Conservation (phyloP, 2,888 invertebrate species). For the Abscondita cerata region DNA sequence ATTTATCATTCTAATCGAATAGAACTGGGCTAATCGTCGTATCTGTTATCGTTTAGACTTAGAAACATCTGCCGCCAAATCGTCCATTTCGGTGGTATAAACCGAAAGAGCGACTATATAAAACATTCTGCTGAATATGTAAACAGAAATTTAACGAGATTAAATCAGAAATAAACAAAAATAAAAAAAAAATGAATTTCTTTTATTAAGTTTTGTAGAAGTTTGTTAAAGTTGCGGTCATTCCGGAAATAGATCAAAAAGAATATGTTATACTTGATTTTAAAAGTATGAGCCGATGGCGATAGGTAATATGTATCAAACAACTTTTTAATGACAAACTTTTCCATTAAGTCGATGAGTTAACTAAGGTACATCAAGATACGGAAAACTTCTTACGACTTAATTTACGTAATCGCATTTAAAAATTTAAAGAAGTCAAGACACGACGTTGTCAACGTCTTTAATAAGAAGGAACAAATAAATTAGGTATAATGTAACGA, state of each 20-base stretch:
- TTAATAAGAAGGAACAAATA: slow-evolving; percentile 12
- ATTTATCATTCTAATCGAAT: slow-evolving; percentile 13
- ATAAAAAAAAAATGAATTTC: background rate
- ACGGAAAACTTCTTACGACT: slow-evolving; percentile 27
- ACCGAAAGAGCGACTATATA: background rate
- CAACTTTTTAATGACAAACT: slow-evolving; percentile 55
- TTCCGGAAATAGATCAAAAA: background rate
- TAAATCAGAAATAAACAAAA: background rate
- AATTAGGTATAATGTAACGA: slow-evolving; percentile 9
- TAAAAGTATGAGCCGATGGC: slow-evolving; percentile 40
- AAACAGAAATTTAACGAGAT: slow-evolving; percentile 2
- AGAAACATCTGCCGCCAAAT: slow-evolving; percentile 11
- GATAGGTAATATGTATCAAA: slow-evolving; percentile 50
- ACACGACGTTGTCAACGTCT: slow-evolving; percentile 9
- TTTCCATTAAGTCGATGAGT: slow-evolving; percentile 55
- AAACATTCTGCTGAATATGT: slow-evolving; percentile 5
- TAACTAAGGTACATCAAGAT: slow-evolving; percentile 24
- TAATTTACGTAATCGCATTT: slow-evolving; percentile 35
- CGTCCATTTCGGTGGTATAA: slow-evolving; percentile 5
- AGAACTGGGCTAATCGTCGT: slow-evolving; percentile 13
- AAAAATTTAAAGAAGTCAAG: slow-evolving; percentile 22
- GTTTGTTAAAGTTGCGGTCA: slow-evolving; percentile 2
- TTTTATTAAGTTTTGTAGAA: slow-evolving; percentile 1
- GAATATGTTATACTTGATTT: slow-evolving; percentile 5
- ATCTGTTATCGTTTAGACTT: slow-evolving; percentile 13